Percentiles rank a stretch among this genome's conserved stretches.
Conservation (phyloP, 2,797 vertebrate genomes). For the Lacerta viridis region DNA sequence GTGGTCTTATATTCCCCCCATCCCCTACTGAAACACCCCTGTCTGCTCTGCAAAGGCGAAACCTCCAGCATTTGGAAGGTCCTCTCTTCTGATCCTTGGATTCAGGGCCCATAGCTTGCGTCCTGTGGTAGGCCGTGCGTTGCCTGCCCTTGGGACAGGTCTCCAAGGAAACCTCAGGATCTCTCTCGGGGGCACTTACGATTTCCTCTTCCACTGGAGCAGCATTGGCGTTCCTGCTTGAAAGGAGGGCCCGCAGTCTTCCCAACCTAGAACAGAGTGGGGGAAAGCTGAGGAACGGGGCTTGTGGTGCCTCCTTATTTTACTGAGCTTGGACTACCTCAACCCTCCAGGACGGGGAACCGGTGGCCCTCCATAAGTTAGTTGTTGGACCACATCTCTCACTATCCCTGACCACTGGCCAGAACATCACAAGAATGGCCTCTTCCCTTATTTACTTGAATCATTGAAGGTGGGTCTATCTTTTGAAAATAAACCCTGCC, state of each 20-base stretch:
- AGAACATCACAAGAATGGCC: too few relatives aligned
- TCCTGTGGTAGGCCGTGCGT: neutral
- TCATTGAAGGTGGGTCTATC: too few relatives aligned
- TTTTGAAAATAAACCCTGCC: neutral
- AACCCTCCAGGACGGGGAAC: too few relatives aligned
- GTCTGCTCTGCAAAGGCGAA: neutral
- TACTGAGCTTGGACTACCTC: neutral
- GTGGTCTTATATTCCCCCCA: neutral
- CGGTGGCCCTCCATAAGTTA: too few relatives aligned
- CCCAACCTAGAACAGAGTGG: neutral
- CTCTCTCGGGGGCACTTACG: neutral
- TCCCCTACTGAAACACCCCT: neutral
- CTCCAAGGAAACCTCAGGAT: neutral
- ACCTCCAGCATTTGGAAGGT: neutral
- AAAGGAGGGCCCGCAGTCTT: slow-evolving; percentile 3
- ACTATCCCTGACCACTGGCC: too few relatives aligned
- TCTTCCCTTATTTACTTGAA: too few relatives aligned
- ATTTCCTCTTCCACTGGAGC: neutral
- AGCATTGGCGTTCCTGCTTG: neutral
- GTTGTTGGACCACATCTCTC: too few relatives aligned
- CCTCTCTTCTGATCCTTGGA: neutral
- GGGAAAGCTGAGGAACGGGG: neutral
- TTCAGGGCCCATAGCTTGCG: neutral
- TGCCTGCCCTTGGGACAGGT: neutral
- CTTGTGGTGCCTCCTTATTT: neutral